Conservation (phyloP, 1,140 invertebrate species). For the Pseudomyrmex sp. region DNA sequence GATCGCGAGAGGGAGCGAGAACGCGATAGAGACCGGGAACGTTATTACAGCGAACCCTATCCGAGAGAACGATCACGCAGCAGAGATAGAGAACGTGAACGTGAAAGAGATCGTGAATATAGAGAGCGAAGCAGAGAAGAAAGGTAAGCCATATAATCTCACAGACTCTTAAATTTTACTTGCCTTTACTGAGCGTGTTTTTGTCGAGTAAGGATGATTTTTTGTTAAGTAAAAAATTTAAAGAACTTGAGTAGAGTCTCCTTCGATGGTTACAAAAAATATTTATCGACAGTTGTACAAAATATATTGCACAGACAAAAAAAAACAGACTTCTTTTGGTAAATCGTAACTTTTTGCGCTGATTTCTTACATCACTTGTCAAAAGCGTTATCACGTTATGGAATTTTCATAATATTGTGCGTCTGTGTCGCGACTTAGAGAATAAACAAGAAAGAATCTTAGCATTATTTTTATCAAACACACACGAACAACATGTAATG, state of each 20-base stretch:
- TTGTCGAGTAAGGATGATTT: too few relatives aligned
- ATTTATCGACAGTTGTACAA: too few relatives aligned
- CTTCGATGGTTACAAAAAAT: not conserved
- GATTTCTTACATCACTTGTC: not conserved
- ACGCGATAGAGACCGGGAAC: conserved; percentile 85
- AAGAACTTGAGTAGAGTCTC: not conserved
- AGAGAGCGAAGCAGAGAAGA: conserved; percentile 90
- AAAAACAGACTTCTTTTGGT: too few relatives aligned
- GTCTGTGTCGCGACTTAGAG: not conserved
- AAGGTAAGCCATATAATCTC: conserved; percentile 86
- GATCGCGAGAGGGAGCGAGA: conserved; percentile 89
- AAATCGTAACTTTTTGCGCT: not conserved
- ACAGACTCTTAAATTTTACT: conserved; percentile 57
- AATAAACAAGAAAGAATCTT: conserved; percentile 6
- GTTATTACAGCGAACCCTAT: conserved; percentile 84
- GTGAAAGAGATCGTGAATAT: conserved; percentile 89
- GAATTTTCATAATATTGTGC: not conserved
- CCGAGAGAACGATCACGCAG: conserved; percentile 88
- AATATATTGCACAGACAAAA: too few relatives aligned
- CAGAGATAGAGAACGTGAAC: conserved; percentile 89
- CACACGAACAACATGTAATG: not conserved
- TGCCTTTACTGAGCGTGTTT: not conserved
- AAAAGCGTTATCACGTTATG: not conserved
- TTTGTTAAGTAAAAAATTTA: not conserved
- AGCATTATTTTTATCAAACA: not conserved